phyloP scores from a whole-genome alignment of 1,140 invertebrate species.

The Parapsyche elsis region DNA sequence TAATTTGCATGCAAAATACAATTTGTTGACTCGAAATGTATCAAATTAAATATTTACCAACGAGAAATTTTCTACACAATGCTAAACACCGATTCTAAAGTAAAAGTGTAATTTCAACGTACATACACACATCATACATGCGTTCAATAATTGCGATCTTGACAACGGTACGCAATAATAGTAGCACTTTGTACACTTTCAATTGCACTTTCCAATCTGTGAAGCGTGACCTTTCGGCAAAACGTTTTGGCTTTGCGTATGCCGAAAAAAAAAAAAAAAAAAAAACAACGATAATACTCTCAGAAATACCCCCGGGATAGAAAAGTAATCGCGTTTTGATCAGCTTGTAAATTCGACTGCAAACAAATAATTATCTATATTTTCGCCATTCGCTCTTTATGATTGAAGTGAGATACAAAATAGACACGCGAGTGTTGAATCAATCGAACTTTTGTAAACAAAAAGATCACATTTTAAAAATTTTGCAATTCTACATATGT shows the following conservation, averaged over 20 bases:
- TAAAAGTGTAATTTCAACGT: background rate
- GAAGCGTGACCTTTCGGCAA: background rate
- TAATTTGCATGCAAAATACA: no score
- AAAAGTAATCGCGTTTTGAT: slow-evolving; percentile 14
- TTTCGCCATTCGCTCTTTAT: background rate
- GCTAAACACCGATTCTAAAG: background rate
- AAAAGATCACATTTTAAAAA: no score
- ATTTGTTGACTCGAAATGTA: no score
- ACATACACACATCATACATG: background rate
- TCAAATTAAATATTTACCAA: no score
- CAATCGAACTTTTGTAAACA: no score
- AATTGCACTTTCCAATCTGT: background rate
- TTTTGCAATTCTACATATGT: no score
- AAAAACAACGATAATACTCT: no score
- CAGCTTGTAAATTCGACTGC: background rate
- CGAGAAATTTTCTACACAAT: no score
- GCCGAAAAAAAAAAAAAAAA: no score
- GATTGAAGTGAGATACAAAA: background rate
- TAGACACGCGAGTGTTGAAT: no score
- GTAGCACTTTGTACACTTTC: background rate
- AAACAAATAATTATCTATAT: background rate
- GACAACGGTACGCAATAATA: background rate
- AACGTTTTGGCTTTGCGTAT: no score
- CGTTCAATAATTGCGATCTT: background rate
- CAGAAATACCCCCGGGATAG: background rate